A percentile compares a stretch with the other conserved stretches of the same genome.
phyloP scores from a whole-genome alignment of 2,797 vertebrate genomes.

The Gymnocypris eckloni region DNA sequence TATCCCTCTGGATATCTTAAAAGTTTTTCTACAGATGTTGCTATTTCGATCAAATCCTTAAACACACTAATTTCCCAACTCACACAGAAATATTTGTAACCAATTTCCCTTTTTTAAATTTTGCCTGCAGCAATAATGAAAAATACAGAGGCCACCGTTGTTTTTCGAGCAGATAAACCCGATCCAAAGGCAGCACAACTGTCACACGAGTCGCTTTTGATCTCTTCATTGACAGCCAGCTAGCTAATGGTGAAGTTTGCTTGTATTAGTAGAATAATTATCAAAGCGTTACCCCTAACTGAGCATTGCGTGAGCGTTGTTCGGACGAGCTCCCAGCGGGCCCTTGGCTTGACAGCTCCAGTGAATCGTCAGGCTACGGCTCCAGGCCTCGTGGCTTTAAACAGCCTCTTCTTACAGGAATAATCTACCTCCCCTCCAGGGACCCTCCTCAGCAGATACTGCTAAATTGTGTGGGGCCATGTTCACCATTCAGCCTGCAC shows the following conservation, averaged over 20 bases:
- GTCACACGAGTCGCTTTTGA: neutral
- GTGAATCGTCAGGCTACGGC: too few relatives aligned
- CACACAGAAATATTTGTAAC: neutral
- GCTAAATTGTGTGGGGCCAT: slow-evolving; percentile 37
- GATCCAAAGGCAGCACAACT: neutral
- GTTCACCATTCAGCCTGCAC: slow-evolving; percentile 3
- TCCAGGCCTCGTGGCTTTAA: slow-evolving; percentile 58
- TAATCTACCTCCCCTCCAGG: too few relatives aligned
- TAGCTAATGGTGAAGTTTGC: too few relatives aligned
- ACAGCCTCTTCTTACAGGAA: too few relatives aligned
- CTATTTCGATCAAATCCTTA: neutral
- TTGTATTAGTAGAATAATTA: too few relatives aligned
- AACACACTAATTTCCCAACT: neutral
- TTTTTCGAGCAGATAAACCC: neutral
- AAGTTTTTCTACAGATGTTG: neutral
- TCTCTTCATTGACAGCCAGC: neutral
- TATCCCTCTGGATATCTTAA: neutral
- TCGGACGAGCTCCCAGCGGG: slow-evolving; percentile 60
- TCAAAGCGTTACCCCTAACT: too few relatives aligned
- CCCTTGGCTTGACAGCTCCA: too few relatives aligned
- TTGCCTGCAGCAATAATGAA: neutral
- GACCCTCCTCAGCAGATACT: slow-evolving; percentile 42
- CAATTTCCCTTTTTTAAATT: neutral
- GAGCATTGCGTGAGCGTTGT: slow-evolving; percentile 31
- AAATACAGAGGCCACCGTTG: neutral